Percentiles rank a stretch among this genome's conserved stretches.
Conservation (phyloP, 2,888 invertebrate species). For the Drosophila emarginata region DNA sequence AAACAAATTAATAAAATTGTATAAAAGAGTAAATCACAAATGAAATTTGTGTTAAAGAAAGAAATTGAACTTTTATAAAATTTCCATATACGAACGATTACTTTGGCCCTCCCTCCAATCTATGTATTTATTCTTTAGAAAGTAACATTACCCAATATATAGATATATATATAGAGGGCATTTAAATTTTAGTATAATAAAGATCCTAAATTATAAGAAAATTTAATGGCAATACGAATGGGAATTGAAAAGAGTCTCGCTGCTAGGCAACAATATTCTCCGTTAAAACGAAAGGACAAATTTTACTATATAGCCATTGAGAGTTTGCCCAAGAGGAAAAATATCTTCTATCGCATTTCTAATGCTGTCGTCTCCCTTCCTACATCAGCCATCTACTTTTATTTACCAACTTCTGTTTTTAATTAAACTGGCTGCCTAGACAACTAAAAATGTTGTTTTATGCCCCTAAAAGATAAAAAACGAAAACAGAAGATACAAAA, state of each 20-base stretch:
- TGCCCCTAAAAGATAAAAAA: constrained; percentile 59
- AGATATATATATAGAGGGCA: neutral
- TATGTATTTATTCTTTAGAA: too few species aligned
- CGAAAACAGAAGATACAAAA: constrained; percentile 39
- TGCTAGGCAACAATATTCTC: neutral
- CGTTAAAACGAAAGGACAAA: constrained; percentile 1
- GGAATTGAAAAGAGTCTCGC: neutral
- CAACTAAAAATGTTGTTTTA: constrained; percentile 65
- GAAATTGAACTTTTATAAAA: too few species aligned
- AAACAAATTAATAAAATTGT: too few species aligned
- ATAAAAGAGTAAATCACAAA: too few species aligned
- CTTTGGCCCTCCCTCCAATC: too few species aligned
- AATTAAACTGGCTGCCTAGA: constrained; percentile 60
- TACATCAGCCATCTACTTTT: constrained; percentile 14
- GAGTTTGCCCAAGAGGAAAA: neutral
- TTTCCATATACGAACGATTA: too few species aligned
- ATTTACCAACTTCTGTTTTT: constrained; percentile 49
- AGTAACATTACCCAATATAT: too few species aligned
- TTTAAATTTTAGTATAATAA: neutral
- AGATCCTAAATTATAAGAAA: neutral
- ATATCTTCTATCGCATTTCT: neutral
- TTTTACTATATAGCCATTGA: neutral
- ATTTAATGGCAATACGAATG: neutral
- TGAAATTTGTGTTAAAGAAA: too few species aligned
- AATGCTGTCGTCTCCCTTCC: neutral